Base-by-base conservation (phyloP, 2,888 invertebrate species). In the Rhingia rostrata region DNA sequence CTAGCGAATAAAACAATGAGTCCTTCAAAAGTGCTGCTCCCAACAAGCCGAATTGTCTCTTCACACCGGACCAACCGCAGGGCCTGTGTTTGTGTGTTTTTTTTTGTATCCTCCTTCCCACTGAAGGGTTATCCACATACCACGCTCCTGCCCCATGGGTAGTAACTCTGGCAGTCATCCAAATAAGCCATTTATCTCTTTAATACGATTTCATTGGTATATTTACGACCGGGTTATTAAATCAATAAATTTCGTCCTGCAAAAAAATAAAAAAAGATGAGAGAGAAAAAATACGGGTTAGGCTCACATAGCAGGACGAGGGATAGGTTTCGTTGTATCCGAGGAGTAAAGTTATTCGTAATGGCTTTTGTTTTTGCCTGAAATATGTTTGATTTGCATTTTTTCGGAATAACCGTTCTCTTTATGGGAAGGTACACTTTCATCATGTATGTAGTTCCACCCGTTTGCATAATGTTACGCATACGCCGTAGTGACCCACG, bases 121-220 rank as follows among this genome's bases (percentile, higher is more conserved):
- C 45, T 6, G 7, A 78, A 83, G 72, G 70, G 82, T 67, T 58
- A 69, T 60, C 53, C 66, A 53, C 37, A 58, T 49, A 33, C 61
- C 64, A 47, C 74, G 33, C 14, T 39, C 51, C 39, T 43, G n/a
- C 30, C 22, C 58, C 43, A 49, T 30, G 56, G 56, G 45, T 37
- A 73, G 72, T 72, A 43, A 83, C 69, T 74, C 69, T 74, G 84
- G 70, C 84, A 70, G 84, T 58, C 70, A 84, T 75, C 80, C 80
- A 84, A 84, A 84, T 80, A 84, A 84, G 77, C 84, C 84, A 86
- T 86, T 86, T 86, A 86, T 86, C 86, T 86, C 86, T 80, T 86
- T 86, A 86, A 86, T 86, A 86, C 86, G 86, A 86, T 86, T 86
- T 86, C 86, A 86, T 86, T 86, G 86, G 86, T 86, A 86, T 86